phyloP scores from a whole-genome alignment of 92 coral and sea anemone genomes.

The Phymanthus crucifer region DNA sequence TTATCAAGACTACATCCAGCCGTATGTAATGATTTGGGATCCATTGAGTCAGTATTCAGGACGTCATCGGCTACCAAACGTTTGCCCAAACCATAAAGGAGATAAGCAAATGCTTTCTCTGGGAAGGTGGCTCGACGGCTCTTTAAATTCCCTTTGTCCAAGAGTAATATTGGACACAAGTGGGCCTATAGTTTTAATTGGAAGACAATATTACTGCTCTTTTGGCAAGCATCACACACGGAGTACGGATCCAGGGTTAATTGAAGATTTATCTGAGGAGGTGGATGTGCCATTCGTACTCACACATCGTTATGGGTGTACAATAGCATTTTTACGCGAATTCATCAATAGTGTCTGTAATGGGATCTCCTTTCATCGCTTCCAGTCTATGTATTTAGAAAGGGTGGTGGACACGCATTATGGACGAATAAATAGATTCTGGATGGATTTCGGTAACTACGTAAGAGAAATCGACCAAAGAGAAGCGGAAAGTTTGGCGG shows the following conservation, averaged over 20 bases:
- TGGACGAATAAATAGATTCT: conserved; percentile 20
- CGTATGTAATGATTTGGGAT: not conserved
- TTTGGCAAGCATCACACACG: conserved; percentile 27
- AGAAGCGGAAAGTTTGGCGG: not conserved
- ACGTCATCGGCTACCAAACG: not conserved
- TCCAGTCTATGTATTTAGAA: conserved; percentile 33
- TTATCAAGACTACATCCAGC: not conserved
- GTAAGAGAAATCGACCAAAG: not conserved
- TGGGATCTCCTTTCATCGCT: conserved; percentile 41
- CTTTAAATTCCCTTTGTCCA: conserved; percentile 24
- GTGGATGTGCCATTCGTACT: conserved; percentile 29
- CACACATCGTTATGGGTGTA: conserved; percentile 38
- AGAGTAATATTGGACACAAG: conserved; percentile 26
- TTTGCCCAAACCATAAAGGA: not conserved
- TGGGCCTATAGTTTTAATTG: conserved; percentile 30
- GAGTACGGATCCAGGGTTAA: conserved; percentile 32
- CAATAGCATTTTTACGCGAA: conserved; percentile 23
- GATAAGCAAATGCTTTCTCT: not conserved
- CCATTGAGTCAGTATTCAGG: conserved; percentile 7
- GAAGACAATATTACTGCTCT: conserved; percentile 36
- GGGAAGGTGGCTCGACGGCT: conserved; percentile 16
- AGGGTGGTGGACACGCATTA: conserved; percentile 25
- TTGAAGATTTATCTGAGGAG: conserved; percentile 20
- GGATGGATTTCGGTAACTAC: conserved; percentile 19
- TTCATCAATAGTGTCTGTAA: conserved; percentile 14